Base-by-base conservation (phyloP, 2,113 vertebrate genomes). In the Sylvia atricapilla region DNA sequence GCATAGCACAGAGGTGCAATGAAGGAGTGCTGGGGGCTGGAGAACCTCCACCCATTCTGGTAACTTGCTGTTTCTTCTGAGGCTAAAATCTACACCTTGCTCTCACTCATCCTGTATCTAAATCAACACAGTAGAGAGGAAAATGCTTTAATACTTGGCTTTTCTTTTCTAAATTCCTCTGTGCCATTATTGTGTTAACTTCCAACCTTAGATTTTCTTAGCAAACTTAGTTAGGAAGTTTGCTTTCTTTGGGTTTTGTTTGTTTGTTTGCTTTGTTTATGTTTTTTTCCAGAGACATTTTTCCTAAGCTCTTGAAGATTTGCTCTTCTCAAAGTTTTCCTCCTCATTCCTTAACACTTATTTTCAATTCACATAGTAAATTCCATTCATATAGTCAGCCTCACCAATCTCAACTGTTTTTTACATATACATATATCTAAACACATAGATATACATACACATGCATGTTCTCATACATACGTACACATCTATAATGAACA, bases 1-100 rank as follows among this genome's bases (percentile, higher is more conserved):
- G 69, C 55, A 50, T 1, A 7, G 21, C 9, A 83, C 1, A 1
- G 13, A 74, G 15, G 6, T 0, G 0, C 50, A 43, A 91, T 12
- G 27, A 49, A 59, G 33, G 59, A 87, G 4, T 41, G 15, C 25
- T 60, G 21, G 10, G 10, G 13, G 13, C 35, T 75, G 33, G 21
- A 85, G 30, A 85, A 47, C 27, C 11, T 52, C 35, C 67, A 76
- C 35, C 1, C 2, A 43, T 52, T 84, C 52, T 33, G 31, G 4
- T 52, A 74, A 55, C 14, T 43, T 10, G n/a, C n/a, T n/a, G 1
- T 33, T 41, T 46, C 37, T 52, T 28, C 37, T 62, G 24, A 47
- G 47, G 23, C 9, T 75, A 72, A 68, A 90, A 64, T 43, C 23
- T 35, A 16, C 15, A 73, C 19, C 10, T 86, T 14, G 1, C 15